Conservation (phyloP, 2,797 vertebrate species). For the Semotilus atromaculatus region DNA sequence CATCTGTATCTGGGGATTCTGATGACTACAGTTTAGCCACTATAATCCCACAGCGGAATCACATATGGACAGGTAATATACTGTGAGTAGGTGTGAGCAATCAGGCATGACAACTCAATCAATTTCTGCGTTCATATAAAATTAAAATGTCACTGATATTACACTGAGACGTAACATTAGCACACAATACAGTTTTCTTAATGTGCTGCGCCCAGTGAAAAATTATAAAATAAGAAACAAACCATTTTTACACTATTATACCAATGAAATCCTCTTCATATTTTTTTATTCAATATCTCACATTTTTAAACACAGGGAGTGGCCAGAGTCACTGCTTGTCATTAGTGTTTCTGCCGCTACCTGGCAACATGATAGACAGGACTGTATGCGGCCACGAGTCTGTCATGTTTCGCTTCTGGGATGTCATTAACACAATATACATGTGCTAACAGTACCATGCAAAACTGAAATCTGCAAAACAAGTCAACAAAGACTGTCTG, state of each 20-base stretch:
- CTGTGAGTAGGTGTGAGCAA: background rate
- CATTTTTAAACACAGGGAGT: conserved; percentile 37
- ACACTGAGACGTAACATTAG: background rate
- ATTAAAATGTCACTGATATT: background rate
- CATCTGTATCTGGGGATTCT: background rate
- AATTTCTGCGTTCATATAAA: background rate
- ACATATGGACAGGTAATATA: conserved; percentile 1
- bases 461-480: conserved; percentile 9
- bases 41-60: conserved; percentile 2
- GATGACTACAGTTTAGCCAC: background rate
- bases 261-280: background rate
- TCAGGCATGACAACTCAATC: conserved; percentile 20
- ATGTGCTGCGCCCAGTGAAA: background rate
- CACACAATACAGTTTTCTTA: background rate
- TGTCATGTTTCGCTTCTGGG: background rate
- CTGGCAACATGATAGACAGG: conserved; percentile 21
- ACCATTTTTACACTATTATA: background rate
- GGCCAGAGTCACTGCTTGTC: conserved; percentile 18
- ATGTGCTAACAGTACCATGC: background rate
- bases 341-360: conserved; percentile 31
- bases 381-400: background rate
- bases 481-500: conserved; percentile 5
- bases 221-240: background rate
- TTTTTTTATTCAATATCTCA: background rate
- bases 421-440: conserved; percentile 11